Percentiles rank a stretch among this genome's conserved stretches.
phyloP scores from a whole-genome alignment of 2,797 vertebrate species.

The Sebastes flavidus region DNA sequence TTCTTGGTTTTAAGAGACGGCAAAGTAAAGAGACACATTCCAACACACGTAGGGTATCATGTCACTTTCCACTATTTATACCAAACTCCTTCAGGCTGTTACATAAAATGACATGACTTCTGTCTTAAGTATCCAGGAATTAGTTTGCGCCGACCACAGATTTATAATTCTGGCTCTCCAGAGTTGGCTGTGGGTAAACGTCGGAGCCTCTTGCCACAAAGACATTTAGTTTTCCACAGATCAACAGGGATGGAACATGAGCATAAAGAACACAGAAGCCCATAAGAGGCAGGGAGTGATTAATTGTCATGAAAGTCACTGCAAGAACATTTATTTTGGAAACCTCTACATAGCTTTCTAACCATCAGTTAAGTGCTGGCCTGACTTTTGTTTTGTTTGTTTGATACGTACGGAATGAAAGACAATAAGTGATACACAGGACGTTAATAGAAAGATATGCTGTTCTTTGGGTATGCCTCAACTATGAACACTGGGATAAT shows the following conservation, averaged over 20 bases:
- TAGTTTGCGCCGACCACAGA: conserved; percentile 15
- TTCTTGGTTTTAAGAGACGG: neutral
- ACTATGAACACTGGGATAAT: conserved; percentile 4
- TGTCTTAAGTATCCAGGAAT: conserved; percentile 3
- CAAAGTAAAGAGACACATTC: neutral
- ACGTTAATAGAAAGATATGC: neutral
- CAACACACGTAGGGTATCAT: neutral
- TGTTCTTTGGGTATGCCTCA: conserved; percentile 19
- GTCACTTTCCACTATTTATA: conserved; percentile 28
- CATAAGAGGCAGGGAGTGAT: neutral
- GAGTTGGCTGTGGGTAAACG: conserved; percentile 5
- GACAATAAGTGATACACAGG: neutral
- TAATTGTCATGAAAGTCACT: neutral
- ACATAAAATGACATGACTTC: conserved; percentile 8
- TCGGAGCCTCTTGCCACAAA: conserved; percentile 7
- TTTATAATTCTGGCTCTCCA: conserved; percentile 5
- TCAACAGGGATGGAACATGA: neutral
- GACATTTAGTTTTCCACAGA: conserved; percentile 38
- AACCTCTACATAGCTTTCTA: neutral
- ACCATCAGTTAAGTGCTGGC: neutral
- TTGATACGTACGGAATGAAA: neutral
- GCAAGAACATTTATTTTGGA: conserved; percentile 35
- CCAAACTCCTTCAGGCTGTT: neutral
- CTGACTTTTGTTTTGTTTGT: neutral
- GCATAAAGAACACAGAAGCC: neutral